phyloP scores from a whole-genome alignment of 2,797 vertebrate species.

The Prionace glauca region DNA sequence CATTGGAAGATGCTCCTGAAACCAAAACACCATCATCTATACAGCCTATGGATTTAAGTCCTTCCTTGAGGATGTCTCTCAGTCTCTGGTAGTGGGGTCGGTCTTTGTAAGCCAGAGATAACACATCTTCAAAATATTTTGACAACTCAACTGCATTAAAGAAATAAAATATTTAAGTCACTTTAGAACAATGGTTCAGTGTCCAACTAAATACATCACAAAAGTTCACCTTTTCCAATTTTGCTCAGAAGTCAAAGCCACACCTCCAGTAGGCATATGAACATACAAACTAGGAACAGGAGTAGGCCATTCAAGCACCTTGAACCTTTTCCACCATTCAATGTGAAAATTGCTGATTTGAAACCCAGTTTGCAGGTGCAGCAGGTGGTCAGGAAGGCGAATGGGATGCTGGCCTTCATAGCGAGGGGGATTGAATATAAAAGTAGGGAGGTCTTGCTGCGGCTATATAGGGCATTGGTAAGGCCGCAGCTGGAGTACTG shows the following conservation, averaged over 20 bases:
- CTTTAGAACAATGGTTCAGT: background rate
- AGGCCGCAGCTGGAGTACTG: no score
- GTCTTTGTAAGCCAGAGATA: slow-evolving; percentile 69
- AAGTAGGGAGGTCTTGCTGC: no score
- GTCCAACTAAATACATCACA: background rate
- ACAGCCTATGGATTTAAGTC: slow-evolving; percentile 67
- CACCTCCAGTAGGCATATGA: background rate
- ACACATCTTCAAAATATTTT: slow-evolving; percentile 56
- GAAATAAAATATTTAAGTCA: slow-evolving; percentile 13
- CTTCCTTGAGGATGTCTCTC: slow-evolving; percentile 71
- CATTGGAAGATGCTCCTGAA: slow-evolving; percentile 57
- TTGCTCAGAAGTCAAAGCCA: background rate
- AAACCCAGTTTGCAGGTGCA: no score
- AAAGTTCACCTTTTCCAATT: background rate
- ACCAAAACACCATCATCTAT: slow-evolving; percentile 75
- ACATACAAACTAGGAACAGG: no score
- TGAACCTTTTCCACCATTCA: no score
- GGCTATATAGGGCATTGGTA: no score
- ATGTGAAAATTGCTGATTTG: no score
- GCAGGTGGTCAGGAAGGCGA: no score
- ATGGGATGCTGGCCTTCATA: no score
- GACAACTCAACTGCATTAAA: background rate
- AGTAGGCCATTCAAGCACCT: no score
- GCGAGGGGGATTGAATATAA: no score
- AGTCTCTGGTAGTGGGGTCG: slow-evolving; percentile 75